Conservation (phyloP, 1,140 invertebrate species). For the Homarus americanus region DNA sequence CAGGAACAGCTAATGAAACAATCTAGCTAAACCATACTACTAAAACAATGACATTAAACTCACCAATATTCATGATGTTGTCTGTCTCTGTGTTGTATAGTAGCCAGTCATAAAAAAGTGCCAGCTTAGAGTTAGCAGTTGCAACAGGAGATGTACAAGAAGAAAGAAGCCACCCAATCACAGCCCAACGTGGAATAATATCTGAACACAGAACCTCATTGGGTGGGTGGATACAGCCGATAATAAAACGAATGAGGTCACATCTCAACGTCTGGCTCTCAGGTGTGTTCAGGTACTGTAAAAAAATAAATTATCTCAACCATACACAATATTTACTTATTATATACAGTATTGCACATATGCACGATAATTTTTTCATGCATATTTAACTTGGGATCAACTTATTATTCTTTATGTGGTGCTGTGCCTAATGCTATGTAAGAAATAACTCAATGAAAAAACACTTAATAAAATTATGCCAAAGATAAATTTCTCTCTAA, state of each 20-base stretch:
- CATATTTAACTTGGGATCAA: too few species aligned
- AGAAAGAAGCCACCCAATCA: conserved; percentile 98
- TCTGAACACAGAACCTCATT: conserved; percentile 98
- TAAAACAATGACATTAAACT: conserved; percentile 77
- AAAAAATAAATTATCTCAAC: too few species aligned
- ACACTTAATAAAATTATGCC: too few species aligned
- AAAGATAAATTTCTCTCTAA: too few species aligned
- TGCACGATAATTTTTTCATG: too few species aligned
- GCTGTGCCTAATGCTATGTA: too few species aligned
- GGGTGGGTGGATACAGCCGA: conserved; percentile 97
- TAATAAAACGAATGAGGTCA: conserved; percentile 98
- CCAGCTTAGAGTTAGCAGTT: conserved; percentile 96
- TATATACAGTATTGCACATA: too few species aligned
- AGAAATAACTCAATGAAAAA: too few species aligned
- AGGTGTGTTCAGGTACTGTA: conserved; percentile 95
- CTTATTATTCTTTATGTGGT: too few species aligned
- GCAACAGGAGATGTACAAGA: conserved; percentile 97
- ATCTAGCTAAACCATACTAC: too few species aligned
- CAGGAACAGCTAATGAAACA: too few species aligned
- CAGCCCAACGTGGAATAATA: conserved; percentile 98
- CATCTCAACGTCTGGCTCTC: conserved; percentile 96
- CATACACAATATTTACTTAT: too few species aligned
- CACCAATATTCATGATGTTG: conserved; percentile 97
- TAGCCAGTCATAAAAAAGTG: conserved; percentile 98
- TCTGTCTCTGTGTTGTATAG: conserved; percentile 97